phyloP scores from a whole-genome alignment of 1,140 invertebrate genomes.

The Diachasma alloeum region DNA sequence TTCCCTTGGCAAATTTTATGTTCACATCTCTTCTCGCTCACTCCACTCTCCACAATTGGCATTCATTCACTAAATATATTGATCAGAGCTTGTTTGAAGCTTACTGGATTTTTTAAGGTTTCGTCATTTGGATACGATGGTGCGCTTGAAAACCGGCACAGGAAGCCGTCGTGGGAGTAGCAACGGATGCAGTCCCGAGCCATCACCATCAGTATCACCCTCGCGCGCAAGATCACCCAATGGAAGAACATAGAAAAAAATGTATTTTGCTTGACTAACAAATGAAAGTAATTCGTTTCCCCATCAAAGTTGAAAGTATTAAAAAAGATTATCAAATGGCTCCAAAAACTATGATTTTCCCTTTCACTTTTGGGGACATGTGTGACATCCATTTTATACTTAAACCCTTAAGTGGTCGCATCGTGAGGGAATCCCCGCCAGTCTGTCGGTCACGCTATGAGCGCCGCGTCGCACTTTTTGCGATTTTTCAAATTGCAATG shows the following conservation, averaged over 20 bases:
- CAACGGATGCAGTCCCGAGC: constrained; percentile 59
- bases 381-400: too few relatives aligned
- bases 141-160: constrained; percentile 71
- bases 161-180: constrained; percentile 60
- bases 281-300: constrained; percentile 1
- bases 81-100: background rate
- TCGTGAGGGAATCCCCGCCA: too few relatives aligned
- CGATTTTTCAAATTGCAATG: too few relatives aligned
- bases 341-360: too few relatives aligned
- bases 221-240: constrained; percentile 58
- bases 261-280: background rate
- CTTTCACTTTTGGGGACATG: too few relatives aligned
- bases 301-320: constrained; percentile 13
- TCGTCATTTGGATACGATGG: constrained; percentile 82
- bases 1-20: too few relatives aligned
- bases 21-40: too few relatives aligned
- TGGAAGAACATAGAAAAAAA: constrained; percentile 47
- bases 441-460: too few relatives aligned
- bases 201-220: constrained; percentile 73
- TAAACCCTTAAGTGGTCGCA: too few relatives aligned
- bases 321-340: background rate
- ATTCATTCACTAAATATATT: background rate
- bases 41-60: too few relatives aligned
- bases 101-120: constrained; percentile 67
- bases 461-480: too few relatives aligned